Evolutionary conservation across 2,797 vertebrate genomes (phyloP).

Genomic region (Cyclura pinguis): DNA sequence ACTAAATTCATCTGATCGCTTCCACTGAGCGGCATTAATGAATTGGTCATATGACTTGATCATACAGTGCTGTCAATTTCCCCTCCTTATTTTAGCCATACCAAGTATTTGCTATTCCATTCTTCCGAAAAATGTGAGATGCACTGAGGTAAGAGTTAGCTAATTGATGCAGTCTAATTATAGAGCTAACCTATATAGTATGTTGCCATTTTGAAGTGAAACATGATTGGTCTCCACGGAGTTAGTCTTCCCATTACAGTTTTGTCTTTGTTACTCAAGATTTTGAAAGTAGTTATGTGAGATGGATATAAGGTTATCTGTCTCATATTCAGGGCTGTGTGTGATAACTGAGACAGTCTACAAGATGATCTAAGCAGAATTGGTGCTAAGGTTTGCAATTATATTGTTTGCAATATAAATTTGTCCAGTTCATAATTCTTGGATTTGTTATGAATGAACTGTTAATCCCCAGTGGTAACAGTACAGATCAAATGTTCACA

Average conservation of each 20-base stretch:
- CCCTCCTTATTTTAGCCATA: background rate
- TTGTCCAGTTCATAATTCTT: background rate
- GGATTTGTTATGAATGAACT: background rate
- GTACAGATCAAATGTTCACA: too few species aligned
- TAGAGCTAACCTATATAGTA: background rate
- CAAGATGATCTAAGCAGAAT: background rate
- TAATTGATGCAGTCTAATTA: background rate
- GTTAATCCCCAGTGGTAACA: background rate
- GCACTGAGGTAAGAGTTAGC: background rate
- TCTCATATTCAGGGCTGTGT: background rate
- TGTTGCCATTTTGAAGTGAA: background rate
- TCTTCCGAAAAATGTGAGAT: slow-evolving; percentile 6
- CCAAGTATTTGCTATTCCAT: background rate
- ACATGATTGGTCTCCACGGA: background rate
- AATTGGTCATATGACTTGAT: slow-evolving; percentile 6
- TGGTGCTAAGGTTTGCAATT: background rate
- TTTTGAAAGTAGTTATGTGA: background rate
- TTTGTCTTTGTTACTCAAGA: background rate
- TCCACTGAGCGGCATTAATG: slow-evolving; percentile 11
- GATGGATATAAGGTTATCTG: background rate
- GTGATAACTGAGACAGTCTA: background rate
- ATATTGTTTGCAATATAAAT: background rate
- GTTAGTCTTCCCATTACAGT: background rate
- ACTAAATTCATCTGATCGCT: slow-evolving; percentile 18
- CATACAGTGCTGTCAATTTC: background rate